Evolutionary conservation across 2,113 vertebrate genomes (phyloP).

Genomic region (Alethe castanea): DNA sequence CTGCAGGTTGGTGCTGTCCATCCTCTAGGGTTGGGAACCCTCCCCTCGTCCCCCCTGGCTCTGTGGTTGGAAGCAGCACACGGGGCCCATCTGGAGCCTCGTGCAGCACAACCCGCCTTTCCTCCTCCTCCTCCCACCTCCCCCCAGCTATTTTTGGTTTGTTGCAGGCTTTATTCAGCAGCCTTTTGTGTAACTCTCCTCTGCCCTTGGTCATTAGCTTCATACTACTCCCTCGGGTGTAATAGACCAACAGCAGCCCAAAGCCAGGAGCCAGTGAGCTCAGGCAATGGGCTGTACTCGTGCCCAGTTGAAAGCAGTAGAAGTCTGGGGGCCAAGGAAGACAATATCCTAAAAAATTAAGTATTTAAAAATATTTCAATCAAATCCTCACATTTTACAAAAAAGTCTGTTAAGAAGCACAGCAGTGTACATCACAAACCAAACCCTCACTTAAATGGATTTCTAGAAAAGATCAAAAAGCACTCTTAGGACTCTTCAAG

Average conservation of each 20-base stretch:
- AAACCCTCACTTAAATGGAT: background rate
- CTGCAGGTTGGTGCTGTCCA: background rate
- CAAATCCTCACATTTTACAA: background rate
- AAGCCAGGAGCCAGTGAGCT: background rate
- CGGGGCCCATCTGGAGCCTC: background rate
- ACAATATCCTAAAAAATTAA: background rate
- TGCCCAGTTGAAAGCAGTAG: background rate
- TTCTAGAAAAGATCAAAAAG: background rate
- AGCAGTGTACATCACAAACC: background rate
- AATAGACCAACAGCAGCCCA: background rate
- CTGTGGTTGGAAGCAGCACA: background rate
- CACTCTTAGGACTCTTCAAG: background rate
- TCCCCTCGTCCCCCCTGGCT: accelerated
- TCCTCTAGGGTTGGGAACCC: background rate
- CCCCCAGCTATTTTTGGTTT: background rate
- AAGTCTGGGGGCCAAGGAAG: background rate
- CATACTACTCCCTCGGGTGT: background rate
- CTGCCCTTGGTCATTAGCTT: conserved; percentile 35
- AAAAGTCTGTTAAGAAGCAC: background rate
- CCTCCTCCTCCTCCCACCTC: background rate
- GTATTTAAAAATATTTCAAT: background rate
- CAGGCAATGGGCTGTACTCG: background rate
- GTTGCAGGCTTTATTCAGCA: conserved; percentile 26
- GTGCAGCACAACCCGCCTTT: background rate
- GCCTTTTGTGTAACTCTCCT: conserved; percentile 25